Evolutionary conservation across 2,797 vertebrate genomes (phyloP), one percentile per base, ranked within the genome.

Genomic region (Clarias pachynema): DNA sequence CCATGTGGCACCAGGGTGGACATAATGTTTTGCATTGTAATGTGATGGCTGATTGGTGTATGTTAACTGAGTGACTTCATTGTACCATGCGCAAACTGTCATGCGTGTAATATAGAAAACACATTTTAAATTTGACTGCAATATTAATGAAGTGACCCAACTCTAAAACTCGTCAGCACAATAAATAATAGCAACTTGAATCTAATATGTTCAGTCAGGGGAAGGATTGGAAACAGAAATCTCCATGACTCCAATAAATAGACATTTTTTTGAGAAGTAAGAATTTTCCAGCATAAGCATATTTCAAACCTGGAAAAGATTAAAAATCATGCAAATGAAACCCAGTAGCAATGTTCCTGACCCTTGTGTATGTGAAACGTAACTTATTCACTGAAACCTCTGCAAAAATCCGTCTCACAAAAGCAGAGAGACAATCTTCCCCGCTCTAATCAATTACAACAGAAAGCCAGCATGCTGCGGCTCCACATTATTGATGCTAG

Each of bases 401-500:
- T 56, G 4, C 26, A 65, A 75, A 66, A 59, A 26, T 44, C 34
- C 18, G 56, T 75, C 26, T 10, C 26, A 59, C 56, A 40, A n/a
- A 62, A 80, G 56, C 22, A 44, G 37, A 73, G 53, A 85, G 77
- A 24, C 65, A 31, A n/a, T 62, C 34, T 20, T 12, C 31, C 79
- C 31, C 29, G 2, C 18, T 49, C 12, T 60, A 69, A 60, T 85
- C n/a, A 37, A n/a, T 56, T 81, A 37, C 53, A 85, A 70, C 70
- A 16, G 69, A 37, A 68, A 44, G 14, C 34, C 24, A 82, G 70
- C 24, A 29, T 29, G 62, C 70, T 31, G 22, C 22, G 12, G 26
- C 40, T 5, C 8, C 49, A 22, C 29, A 37, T 84, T 53, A 84
- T 31, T 77, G 40, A 84, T 74, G 63, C 56, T 79, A 66, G 15